Percentiles rank a stretch among this genome's conserved stretches.
Conservation (phyloP, 2,113 vertebrate genomes). For the Bubo bubo region DNA sequence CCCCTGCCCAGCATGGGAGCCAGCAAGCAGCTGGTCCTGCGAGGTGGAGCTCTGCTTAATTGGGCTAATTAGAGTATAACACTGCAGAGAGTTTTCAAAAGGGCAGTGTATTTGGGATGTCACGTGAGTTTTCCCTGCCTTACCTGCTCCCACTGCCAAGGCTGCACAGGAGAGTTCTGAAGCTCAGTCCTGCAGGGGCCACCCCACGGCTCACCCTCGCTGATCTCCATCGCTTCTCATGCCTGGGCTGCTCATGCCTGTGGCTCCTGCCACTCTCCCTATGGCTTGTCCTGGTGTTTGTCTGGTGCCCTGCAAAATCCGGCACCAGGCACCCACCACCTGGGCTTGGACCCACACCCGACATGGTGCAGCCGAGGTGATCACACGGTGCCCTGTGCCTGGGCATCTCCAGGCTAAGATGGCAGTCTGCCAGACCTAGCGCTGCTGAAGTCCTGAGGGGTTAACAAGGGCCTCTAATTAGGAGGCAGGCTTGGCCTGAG, state of each 20-base stretch:
- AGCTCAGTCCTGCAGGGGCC: not conserved
- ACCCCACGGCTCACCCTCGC: fast-evolving
- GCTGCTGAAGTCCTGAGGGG: not conserved
- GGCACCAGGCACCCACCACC: not conserved
- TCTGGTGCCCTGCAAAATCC: not conserved
- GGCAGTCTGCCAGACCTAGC: not conserved
- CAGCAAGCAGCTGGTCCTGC: not conserved
- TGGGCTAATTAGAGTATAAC: not conserved
- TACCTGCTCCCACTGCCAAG: fast-evolving
- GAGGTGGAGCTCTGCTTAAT: not conserved
- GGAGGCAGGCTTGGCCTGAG: not conserved
- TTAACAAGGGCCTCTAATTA: not conserved
- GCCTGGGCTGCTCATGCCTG: not conserved
- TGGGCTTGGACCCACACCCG: fast-evolving
- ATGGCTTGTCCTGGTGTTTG: not conserved
- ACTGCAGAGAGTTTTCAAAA: not conserved
- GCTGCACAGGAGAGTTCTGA: not conserved
- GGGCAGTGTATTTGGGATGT: not conserved
- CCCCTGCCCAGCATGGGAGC: not conserved
- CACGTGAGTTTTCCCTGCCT: not conserved
- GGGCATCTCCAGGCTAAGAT: no score
- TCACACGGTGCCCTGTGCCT: fast-evolving
- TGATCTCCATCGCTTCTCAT: not conserved
- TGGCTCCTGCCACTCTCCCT: not conserved
- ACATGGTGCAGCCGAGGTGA: not conserved